A percentile compares a stretch with the other conserved stretches of the same genome.
Evolutionary conservation across 2,113 vertebrate genomes (phyloP).

Genomic region (Epinephelus fuscoguttatus): DNA sequence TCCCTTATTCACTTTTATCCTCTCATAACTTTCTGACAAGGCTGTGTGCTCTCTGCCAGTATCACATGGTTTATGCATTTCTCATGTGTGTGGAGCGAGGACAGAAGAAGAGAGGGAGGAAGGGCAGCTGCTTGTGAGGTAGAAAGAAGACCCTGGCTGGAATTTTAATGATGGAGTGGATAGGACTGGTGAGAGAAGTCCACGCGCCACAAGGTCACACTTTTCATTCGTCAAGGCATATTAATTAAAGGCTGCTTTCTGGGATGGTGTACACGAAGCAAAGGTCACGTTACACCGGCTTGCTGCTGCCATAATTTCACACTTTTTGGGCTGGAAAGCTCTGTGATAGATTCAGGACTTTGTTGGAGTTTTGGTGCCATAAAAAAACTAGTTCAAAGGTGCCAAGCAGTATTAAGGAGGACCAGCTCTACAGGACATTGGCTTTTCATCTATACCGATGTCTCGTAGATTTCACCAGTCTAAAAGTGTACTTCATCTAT

Average conservation of each 20-base stretch:
- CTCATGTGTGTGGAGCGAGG: constrained; percentile 41
- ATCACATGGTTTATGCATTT: constrained; percentile 62
- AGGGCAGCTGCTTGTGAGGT: constrained; percentile 16
- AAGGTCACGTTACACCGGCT: constrained; percentile 57
- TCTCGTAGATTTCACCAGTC: neutral
- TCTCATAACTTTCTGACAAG: constrained; percentile 37
- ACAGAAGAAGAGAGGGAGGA: constrained; percentile 28
- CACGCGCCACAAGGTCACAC: constrained; percentile 62
- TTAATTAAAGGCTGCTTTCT: constrained; percentile 77
- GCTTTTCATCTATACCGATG: neutral
- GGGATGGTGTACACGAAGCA: constrained; percentile 60
- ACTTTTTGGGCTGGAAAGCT: constrained; percentile 3
- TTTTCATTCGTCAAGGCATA: constrained; percentile 48
- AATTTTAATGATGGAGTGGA: constrained; percentile 64
- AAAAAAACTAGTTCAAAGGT: neutral
- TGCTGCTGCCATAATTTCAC: constrained; percentile 39
- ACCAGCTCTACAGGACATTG: neutral
- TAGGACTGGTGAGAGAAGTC: constrained; percentile 38
- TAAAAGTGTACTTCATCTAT: neutral
- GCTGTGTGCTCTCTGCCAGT: constrained; percentile 21
- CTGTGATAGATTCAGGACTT: constrained; percentile 37
- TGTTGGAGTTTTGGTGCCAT: constrained; percentile 9
- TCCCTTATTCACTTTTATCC: constrained; percentile 63
- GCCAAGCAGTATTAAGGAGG: neutral
- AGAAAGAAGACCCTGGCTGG: constrained; percentile 19